Evolutionary conservation across 2,113 vertebrate species (phyloP), one percentile per base, ranked within the genome.

Genomic region (Calyptommatus sinebrachiatus): DNA sequence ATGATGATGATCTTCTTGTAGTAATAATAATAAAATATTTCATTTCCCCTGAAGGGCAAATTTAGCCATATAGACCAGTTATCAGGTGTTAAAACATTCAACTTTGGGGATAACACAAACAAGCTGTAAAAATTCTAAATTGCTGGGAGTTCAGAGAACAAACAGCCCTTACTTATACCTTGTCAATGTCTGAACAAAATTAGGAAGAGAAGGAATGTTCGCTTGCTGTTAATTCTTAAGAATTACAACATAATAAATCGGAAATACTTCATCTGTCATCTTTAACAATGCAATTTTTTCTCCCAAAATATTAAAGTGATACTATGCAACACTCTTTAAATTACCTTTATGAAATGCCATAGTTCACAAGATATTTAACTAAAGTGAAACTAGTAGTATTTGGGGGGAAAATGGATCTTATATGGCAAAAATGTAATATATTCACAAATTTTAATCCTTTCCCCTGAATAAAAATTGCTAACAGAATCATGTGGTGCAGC

Each of bases 131-230:
- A 73, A 35, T 41, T n/a, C 60, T 66, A 22, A 67, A 41, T 73
- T 16, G 8, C 48, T 20, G 16, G 20, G 31, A 45, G 10, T 57
- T 9, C 62, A 66, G 22, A 50, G 29, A 73, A 66, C 60, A 80
- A 80, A 73, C 11, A 72, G 16, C 62, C 60, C 76, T 70, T 80
- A 67, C 73, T 73, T 73, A 67, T 6, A 73, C 48, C 62, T 16
- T 80, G 62, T 73, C 28, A 80, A 18, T 66, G 22, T 31, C 46
- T 67, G 62, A 80, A 66, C 46, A 73, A 80, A 31, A 77, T 68
- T n/a, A 53, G 50, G 63, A 10, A 53, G 71, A 53, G 12, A 72
- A 22, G n/a, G 41, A 2, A 31, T 65, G 35, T 71, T 45, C 18
- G 57, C 26, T 78, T 73, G 24, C 26, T 14, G 31, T 57, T 73